phyloP scores from a whole-genome alignment of 2,888 invertebrate genomes.

The Troides helena region DNA sequence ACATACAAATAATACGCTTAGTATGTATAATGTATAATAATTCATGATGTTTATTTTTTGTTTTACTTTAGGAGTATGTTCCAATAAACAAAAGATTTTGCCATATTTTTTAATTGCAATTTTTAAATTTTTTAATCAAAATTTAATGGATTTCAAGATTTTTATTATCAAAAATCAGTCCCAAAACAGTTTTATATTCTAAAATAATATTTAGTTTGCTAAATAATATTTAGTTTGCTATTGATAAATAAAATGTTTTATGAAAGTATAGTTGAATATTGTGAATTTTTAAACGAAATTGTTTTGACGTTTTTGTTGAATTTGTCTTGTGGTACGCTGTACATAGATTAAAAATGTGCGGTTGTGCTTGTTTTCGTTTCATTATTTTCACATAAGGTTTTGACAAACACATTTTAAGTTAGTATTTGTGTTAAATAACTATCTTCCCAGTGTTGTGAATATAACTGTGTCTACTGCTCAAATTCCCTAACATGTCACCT shows the following conservation, averaged over 20 bases:
- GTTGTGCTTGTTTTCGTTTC: constrained; percentile 30
- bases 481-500: constrained; percentile 47
- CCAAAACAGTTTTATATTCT: neutral
- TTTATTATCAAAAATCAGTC: neutral
- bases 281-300: constrained; percentile 12
- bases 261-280: neutral
- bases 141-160: no score
- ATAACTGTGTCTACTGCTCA: neutral
- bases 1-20: no score
- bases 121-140: no score
- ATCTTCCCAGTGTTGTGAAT: neutral
- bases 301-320: constrained; percentile 4
- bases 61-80: no score
- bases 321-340: neutral
- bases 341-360: constrained; percentile 32
- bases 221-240: no score
- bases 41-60: no score
- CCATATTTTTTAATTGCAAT: no score
- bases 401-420: neutral
- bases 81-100: no score
- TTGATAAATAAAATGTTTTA: neutral
- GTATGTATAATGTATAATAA: no score
- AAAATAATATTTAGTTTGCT: no score
- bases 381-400: neutral
- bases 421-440: neutral